Evolutionary conservation across 2,888 invertebrate genomes (phyloP), one percentile per base, ranked within the genome.

Genomic region (Acleris sparsana): DNA sequence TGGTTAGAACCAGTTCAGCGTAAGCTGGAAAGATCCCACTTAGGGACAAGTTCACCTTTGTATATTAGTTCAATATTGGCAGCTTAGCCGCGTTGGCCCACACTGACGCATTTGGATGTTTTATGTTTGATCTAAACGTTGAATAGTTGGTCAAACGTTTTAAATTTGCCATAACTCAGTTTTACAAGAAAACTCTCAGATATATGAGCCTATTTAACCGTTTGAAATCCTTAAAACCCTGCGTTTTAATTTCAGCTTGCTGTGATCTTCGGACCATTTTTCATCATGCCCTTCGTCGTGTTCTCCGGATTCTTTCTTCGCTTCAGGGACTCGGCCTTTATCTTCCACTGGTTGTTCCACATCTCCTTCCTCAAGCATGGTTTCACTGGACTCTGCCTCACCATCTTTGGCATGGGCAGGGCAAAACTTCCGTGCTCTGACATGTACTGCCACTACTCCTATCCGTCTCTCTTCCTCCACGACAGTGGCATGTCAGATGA

Each of bases 291-390:
- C 0, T 97, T 98, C 80, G 94, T 97, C 25, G 93, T 97, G 74
- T 98, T 99, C 90, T 97, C 97, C 63, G 99, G 99, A 6, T 98
- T 98, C 89, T 98, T 99, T 83, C 95, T 99, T 1, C 96, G 95
- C 77, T 94, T 96, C 75, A 94, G 94, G 74, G 97, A 98, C 75
- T 96, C 97, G 2, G 97, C 97, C 9, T 85, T 88, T 0, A 95
- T 95, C 76, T 89, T 97, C 71, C 95, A 95, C 53, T 98, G 98
- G 97, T 75, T 98, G 39, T 97, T 98, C 77, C 96, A 98, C 80
- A 87, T 95, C 43, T 98, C 98, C 0, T 98, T 97, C 84, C 92
- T 98, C 44, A 97, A 97, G 75, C 98, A 98, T 76, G 97, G 97
- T 1, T 94, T 98, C 61, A 97, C 97, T 73, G 98, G 97, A 5